Evolutionary conservation across 1,140 invertebrate genomes (phyloP).

Genomic region (Procambarus clarkii): DNA sequence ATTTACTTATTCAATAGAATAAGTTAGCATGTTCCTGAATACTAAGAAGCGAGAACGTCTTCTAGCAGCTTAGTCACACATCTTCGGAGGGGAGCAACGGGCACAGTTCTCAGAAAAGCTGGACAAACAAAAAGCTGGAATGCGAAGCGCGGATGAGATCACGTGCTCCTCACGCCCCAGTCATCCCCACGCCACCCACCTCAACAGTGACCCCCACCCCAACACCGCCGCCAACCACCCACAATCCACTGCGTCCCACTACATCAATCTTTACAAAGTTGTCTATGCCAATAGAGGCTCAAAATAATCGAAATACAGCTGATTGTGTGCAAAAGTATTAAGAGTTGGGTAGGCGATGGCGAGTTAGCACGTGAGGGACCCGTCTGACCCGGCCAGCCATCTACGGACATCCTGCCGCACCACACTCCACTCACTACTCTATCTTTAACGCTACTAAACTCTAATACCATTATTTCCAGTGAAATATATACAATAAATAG

Average conservation of each 20-base stretch:
- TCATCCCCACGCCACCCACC: conserved; percentile 19
- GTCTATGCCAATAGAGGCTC: too few relatives aligned
- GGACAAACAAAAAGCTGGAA: conserved; percentile 21
- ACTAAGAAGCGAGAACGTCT: too few relatives aligned
- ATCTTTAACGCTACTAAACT: too few relatives aligned
- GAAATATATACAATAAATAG: too few relatives aligned
- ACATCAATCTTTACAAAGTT: background rate
- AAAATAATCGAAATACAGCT: background rate
- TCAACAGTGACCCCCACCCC: background rate
- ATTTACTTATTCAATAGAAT: too few relatives aligned
- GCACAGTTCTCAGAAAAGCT: background rate
- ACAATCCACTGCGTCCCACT: background rate
- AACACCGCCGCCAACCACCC: background rate
- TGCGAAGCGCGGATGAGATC: background rate
- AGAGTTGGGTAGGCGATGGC: background rate
- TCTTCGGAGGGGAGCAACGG: too few relatives aligned
- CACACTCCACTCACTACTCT: too few relatives aligned
- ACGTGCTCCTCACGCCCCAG: conserved; percentile 35
- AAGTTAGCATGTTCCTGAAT: too few relatives aligned
- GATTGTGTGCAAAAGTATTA: background rate
- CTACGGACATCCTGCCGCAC: too few relatives aligned
- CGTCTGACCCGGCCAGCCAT: too few relatives aligned
- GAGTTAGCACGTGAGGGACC: background rate
- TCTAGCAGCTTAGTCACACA: too few relatives aligned
- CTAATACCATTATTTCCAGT: too few relatives aligned